These are phyloP conservation scores for Scatophagus argus DNA, from an alignment of 2,113 vertebrate species.

Conservation along the genomic window DNA sequence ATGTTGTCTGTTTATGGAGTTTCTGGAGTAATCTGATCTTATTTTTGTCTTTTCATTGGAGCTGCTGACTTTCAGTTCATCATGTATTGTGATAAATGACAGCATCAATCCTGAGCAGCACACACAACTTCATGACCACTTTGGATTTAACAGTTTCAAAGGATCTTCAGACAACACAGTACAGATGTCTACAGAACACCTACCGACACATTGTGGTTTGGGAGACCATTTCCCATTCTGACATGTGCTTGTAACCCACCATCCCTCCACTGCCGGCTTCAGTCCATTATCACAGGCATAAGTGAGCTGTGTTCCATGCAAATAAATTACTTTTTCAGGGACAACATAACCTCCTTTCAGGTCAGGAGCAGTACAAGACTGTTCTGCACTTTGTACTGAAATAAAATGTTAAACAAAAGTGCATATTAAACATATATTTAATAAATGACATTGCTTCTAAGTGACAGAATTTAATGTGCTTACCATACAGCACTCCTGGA, in stretches of 20 bases:
- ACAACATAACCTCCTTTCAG: constrained; percentile 21
- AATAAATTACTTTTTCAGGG: not conserved
- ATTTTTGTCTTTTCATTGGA: too few relatives aligned
- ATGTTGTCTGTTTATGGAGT: too few relatives aligned
- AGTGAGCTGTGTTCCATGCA: fast-evolving
- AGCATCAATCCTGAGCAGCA: too few relatives aligned
- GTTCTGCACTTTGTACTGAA: constrained; percentile 7
- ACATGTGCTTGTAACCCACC: constrained; percentile 68
- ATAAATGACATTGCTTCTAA: not conserved
- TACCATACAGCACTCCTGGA: constrained; percentile 33
- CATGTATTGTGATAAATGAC: too few relatives aligned
- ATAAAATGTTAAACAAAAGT: not conserved
- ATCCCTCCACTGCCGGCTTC: constrained; percentile 50
- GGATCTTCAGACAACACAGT: not conserved
- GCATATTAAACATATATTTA: not conserved
- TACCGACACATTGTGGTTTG: constrained; percentile 59
- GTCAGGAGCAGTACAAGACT: not conserved
- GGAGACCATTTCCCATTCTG: constrained; percentile 39
- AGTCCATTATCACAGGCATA: constrained; percentile 42
- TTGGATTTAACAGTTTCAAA: too few relatives aligned
- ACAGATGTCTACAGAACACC: constrained; percentile 1
- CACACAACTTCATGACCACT: too few relatives aligned
- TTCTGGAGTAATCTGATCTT: too few relatives aligned
- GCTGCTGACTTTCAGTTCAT: too few relatives aligned
- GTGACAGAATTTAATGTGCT: not conserved